Conservation (phyloP, 2,797 vertebrate species). For the Numenius phaeopus region DNA sequence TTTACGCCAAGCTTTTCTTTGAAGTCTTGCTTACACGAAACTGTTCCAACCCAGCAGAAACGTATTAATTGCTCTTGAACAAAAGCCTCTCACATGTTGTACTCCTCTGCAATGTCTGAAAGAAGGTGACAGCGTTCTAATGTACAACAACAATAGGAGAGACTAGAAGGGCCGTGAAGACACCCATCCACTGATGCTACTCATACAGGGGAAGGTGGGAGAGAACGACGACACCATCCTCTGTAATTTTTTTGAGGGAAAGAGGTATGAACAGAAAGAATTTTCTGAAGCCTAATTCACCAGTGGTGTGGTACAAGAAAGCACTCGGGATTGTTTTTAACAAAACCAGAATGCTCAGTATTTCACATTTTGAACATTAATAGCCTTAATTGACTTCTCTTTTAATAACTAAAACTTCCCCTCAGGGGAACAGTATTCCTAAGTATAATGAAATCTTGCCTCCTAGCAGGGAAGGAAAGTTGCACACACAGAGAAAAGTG, state of each 20-base stretch:
- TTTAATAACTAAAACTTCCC: background rate
- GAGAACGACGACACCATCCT: accelerated
- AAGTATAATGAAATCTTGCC: background rate
- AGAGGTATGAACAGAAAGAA: background rate
- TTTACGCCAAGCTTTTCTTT: background rate
- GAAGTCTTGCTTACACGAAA: background rate
- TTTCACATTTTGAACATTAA: background rate
- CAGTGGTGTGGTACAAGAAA: background rate
- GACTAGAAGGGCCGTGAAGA: background rate
- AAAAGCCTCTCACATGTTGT: background rate
- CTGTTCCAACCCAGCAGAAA: background rate
- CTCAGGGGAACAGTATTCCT: background rate
- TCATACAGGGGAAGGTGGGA: background rate
- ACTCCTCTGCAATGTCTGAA: background rate
- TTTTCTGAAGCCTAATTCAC: background rate
- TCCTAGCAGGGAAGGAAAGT: background rate
- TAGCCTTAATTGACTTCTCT: background rate
- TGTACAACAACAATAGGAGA: background rate
- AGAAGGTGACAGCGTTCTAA: background rate
- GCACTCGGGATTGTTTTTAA: background rate
- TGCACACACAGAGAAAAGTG: background rate
- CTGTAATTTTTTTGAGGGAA: background rate
- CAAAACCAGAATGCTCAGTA: background rate
- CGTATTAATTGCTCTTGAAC: background rate
- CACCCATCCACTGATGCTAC: background rate